Evolutionary conservation across 2,797 vertebrate genomes (phyloP), one percentile per base, ranked within the genome.

Genomic region (Pseudopleuronectes americanus): DNA sequence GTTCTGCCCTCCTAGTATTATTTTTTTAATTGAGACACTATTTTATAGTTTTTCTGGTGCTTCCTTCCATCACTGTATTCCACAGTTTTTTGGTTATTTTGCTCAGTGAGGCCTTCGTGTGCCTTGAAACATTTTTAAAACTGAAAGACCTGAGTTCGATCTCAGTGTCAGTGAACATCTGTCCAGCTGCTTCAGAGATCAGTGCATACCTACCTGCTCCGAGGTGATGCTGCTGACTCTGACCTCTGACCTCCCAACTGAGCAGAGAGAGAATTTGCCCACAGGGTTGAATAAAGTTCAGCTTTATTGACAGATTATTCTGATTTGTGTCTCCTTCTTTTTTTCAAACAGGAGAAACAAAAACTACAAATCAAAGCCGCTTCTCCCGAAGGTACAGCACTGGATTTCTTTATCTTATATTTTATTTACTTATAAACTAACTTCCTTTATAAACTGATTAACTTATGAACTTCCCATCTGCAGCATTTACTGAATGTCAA

Each of bases 401-500:
- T 57, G 5, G 4, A 21, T 47, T 6, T 54, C 4, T 26, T 10
- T 0, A 26, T 24, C 7, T 23, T 0, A 19, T 53, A 16, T 21
- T 65, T 1, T 17, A 1, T 2, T 16, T 0, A 12, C 36, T 38
- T 10, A 45, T 19, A 6, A 45, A 61, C 23, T 71, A 53, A 17
- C 26, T n/a, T 12, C 2, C 1, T 49, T 33, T 33, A 2, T 45
- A 16, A 19, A 38, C 9, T 38, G 36, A 45, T 17, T 6, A 45
- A 61, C 23, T 70, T 45, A 16, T 23, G 3, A 45, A 59, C 23
- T 70, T 60, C 24, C 9, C 62, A 3, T 22, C 68, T 47, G 2
- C 91, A 99, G 98, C 96, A 99, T 81, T 93, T 99, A 89, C 84
- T 99, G 79, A 96, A 99, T 1, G 97, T 99, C 75, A 98, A 96